These are phyloP conservation scores for Acrocera orbiculus DNA, from an alignment of 2,888 invertebrate species.

Conservation along the genomic window DNA sequence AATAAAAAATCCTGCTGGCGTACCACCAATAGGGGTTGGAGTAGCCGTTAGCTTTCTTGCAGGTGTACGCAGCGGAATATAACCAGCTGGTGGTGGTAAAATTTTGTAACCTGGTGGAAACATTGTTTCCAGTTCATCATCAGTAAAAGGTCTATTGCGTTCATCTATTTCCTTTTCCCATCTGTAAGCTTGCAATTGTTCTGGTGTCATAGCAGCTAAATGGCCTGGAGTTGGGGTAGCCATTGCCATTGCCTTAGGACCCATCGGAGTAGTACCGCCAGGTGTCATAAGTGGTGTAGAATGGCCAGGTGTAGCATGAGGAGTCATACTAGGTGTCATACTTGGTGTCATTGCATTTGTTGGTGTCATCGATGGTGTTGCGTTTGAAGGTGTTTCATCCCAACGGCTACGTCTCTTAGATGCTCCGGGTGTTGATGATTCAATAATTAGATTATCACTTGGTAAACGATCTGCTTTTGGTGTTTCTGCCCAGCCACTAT, in stretches of 20 bases:
- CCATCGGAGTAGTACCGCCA: constrained; percentile 70
- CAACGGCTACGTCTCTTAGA: constrained; percentile 92
- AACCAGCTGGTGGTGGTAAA: constrained; percentile 86
- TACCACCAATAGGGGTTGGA: constrained; percentile 89
- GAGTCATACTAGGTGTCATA: constrained; percentile 56
- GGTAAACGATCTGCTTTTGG: constrained; percentile 83
- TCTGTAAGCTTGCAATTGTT: constrained; percentile 92
- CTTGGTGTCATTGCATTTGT: constrained; percentile 40
- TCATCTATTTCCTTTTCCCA: constrained; percentile 99
- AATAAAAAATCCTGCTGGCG: constrained; percentile 87
- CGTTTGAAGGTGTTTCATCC: constrained; percentile 91
- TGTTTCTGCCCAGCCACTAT: constrained; percentile 99
- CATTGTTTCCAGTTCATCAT: constrained; percentile 93
- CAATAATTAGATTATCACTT: constrained; percentile 55
- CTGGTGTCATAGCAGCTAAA: constrained; percentile 95
- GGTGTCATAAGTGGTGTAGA: constrained; percentile 59
- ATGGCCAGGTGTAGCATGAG: constrained; percentile 54
- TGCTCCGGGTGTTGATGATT: constrained; percentile 85
- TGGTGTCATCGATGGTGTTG: constrained; percentile 57
- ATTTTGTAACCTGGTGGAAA: constrained; percentile 98
- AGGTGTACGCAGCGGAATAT: constrained; percentile 92
- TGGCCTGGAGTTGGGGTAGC: constrained; percentile 96
- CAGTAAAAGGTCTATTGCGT: constrained; percentile 85
- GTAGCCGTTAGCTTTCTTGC: constrained; percentile 95
- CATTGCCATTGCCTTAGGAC: constrained; percentile 94